These are phyloP conservation scores for Trematomus bernacchii DNA, from an alignment of 2,797 vertebrate species.

Conservation along the genomic window DNA sequence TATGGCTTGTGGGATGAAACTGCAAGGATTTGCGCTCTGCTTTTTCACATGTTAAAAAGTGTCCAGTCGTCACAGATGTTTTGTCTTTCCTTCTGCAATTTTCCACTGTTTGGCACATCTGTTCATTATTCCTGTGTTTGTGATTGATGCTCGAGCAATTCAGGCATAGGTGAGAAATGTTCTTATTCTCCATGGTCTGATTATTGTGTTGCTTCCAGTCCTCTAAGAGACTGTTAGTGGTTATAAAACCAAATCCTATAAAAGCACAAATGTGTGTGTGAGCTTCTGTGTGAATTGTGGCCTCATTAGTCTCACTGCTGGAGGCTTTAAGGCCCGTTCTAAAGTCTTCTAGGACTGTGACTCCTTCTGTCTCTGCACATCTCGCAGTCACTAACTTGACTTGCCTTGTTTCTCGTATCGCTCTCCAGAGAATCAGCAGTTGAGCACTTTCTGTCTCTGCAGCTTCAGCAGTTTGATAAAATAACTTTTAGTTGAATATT, in stretches of 20 bases:
- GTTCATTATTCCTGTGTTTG: too few relatives aligned
- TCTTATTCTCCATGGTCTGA: neutral
- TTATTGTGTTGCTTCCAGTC: neutral
- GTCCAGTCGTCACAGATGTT: too few relatives aligned
- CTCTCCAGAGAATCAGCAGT: conserved; percentile 1
- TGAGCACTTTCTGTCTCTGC: conserved; percentile 1
- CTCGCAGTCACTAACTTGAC: neutral
- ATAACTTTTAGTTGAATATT: conserved; percentile 10
- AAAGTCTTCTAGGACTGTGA: neutral
- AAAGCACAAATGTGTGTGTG: neutral
- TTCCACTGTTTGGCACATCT: too few relatives aligned
- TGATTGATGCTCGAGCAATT: too few relatives aligned
- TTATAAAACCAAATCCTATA: neutral
- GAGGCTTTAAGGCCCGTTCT: neutral
- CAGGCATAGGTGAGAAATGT: too few relatives aligned
- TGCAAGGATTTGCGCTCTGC: too few relatives aligned
- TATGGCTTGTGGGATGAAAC: too few relatives aligned
- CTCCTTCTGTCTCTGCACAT: neutral
- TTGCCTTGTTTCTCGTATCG: neutral
- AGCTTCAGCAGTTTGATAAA: conserved; percentile 12
- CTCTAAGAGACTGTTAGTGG: neutral
- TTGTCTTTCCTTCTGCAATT: too few relatives aligned
- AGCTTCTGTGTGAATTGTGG: neutral
- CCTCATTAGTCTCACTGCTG: conserved; percentile 15
- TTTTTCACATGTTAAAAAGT: too few relatives aligned